A percentile compares a stretch with the other conserved stretches of the same genome.
These are phyloP conservation scores for Gerris buenoi DNA, from an alignment of 1,140 invertebrate genomes.

Conservation along the genomic window DNA sequence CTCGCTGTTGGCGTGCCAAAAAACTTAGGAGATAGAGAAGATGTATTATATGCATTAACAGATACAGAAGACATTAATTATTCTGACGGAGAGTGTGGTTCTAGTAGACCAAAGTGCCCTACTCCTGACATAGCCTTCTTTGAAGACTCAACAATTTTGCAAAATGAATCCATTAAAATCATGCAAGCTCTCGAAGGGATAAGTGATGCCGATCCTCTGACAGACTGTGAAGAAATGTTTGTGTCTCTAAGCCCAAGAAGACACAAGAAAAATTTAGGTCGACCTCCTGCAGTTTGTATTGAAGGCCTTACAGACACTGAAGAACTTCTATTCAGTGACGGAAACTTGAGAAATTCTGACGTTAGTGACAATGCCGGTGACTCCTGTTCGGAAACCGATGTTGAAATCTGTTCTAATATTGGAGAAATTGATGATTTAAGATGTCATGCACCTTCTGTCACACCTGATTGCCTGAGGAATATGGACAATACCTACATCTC, in stretches of 20 bases:
- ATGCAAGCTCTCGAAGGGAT: neutral
- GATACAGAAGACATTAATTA: neutral
- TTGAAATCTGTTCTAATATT: neutral
- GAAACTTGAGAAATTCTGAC: neutral
- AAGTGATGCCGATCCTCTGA: constrained; percentile 3
- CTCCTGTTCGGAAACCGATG: neutral
- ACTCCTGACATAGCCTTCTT: neutral
- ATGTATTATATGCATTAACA: neutral
- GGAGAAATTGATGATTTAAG: neutral
- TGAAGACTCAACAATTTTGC: neutral
- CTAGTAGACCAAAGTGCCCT: neutral
- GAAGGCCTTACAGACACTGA: neutral
- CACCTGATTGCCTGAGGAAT: neutral
- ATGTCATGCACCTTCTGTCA: neutral
- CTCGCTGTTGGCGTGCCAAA: neutral
- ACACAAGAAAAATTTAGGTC: neutral
- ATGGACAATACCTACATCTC: neutral
- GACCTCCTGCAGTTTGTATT: neutral
- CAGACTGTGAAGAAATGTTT: constrained; percentile 10
- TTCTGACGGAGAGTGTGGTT: neutral
- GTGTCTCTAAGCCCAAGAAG: neutral
- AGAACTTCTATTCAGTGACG: neutral
- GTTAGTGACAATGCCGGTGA: neutral
- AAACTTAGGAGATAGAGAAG: neutral
- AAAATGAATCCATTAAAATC: neutral